Percentiles rank a stretch among this genome's conserved stretches.
Evolutionary conservation across 2,797 vertebrate species (phyloP).

Genomic region (Salmo trutta): DNA sequence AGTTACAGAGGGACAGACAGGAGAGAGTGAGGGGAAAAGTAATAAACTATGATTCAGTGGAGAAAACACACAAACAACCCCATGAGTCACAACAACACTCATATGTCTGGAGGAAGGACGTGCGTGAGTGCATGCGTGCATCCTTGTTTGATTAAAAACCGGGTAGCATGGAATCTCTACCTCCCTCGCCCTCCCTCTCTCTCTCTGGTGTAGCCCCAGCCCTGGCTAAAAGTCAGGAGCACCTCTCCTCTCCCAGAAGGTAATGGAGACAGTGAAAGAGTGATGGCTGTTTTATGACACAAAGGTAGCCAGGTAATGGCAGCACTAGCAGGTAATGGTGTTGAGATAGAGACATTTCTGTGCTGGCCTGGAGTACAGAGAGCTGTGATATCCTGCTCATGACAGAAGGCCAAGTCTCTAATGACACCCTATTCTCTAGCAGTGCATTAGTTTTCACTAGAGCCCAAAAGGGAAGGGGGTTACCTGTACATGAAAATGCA

Average conservation of each 20-base stretch:
- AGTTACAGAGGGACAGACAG: neutral
- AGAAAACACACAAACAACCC: neutral
- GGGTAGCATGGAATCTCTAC: neutral
- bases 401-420: neutral
- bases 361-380: conserved; percentile 4
- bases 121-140: neutral
- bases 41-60: neutral
- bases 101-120: neutral
- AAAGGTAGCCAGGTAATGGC: conserved; percentile 13
- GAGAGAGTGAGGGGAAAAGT: neutral
- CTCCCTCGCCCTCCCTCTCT: conserved; percentile 5
- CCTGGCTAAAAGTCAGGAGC: neutral
- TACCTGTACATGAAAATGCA: too few relatives aligned
- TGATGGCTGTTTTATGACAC: conserved; percentile 22
- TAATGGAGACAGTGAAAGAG: conserved; percentile 34
- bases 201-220: conserved; percentile 6
- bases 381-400: conserved; percentile 6
- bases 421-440: neutral
- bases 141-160: neutral
- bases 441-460: too few relatives aligned
- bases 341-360: conserved; percentile 29
- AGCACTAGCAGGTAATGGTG: conserved; percentile 12
- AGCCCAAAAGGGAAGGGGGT: too few relatives aligned
- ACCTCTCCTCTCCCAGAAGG: conserved; percentile 10
- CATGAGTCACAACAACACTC: neutral